A percentile compares a stretch with the other conserved stretches of the same genome.
These are phyloP conservation scores for Xiphophorus hellerii DNA, from an alignment of 2,113 vertebrate species.

Conservation along the genomic window DNA sequence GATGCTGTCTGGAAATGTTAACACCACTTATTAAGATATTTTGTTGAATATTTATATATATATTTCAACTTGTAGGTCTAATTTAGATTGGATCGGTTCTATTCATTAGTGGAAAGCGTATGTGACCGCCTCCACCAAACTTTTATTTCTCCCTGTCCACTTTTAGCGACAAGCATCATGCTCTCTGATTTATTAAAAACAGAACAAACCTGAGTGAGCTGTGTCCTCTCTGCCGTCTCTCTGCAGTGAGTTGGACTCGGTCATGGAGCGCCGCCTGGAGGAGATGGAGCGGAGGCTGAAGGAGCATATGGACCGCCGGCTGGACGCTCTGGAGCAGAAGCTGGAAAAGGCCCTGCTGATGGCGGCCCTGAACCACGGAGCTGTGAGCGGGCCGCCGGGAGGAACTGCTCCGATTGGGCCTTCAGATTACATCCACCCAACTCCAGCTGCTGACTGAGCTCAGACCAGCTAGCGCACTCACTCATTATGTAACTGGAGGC, in stretches of 20 bases:
- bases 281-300: constrained; percentile 80
- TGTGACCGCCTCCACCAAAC: too few relatives aligned
- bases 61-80: too few relatives aligned
- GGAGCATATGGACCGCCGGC: constrained; percentile 77
- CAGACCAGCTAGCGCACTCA: background rate
- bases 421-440: background rate
- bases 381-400: background rate
- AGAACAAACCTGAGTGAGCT: too few relatives aligned
- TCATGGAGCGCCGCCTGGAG: constrained; percentile 73
- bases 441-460: constrained; percentile 9
- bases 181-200: too few relatives aligned
- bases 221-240: background rate
- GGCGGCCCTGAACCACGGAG: constrained; percentile 18
- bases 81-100: too few relatives aligned
- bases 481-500: background rate
- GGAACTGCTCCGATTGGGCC: background rate
- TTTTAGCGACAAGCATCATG: too few relatives aligned
- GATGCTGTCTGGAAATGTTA: too few relatives aligned
- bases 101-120: too few relatives aligned
- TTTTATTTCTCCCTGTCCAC: too few relatives aligned
- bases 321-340: constrained; percentile 79
- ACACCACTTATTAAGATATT: too few relatives aligned
- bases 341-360: constrained; percentile 68
- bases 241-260: constrained; percentile 59
- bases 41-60: too few relatives aligned